Evolutionary conservation across 2,797 vertebrate genomes (phyloP).

Genomic region (Lutjanus campechanus): DNA sequence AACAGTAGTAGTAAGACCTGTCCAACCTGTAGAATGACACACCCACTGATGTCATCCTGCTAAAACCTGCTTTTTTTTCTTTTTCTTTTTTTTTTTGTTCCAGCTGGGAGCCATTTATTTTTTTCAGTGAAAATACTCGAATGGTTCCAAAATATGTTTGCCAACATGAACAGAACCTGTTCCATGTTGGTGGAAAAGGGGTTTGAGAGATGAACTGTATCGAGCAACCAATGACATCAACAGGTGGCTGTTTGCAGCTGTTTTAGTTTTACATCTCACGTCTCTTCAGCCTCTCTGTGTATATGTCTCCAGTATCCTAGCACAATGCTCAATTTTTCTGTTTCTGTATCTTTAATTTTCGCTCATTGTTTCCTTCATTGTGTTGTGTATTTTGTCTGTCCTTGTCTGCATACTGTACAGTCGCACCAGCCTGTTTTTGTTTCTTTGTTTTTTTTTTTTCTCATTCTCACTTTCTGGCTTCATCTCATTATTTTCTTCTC

Average conservation of each 20-base stretch:
- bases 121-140: too few relatives aligned
- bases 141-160: too few relatives aligned
- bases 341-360: neutral
- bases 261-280: constrained; percentile 21
- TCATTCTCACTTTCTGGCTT: neutral
- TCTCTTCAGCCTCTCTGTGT: neutral
- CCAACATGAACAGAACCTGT: too few relatives aligned
- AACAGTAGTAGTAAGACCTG: too few relatives aligned
- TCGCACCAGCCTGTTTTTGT: neutral
- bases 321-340: neutral
- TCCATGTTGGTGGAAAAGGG: too few relatives aligned
- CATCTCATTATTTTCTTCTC: neutral
- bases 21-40: too few relatives aligned
- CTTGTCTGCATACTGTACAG: neutral
- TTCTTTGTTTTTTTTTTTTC: neutral
- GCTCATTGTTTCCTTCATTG: neutral
- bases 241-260: constrained; percentile 33
- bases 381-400: neutral
- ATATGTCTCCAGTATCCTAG: too few relatives aligned
- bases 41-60: too few relatives aligned
- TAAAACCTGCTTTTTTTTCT: too few relatives aligned
- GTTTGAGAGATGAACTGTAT: constrained; percentile 9
- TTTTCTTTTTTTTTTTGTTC: too few relatives aligned
- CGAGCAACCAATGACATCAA: constrained; percentile 11
- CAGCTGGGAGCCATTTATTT: too few relatives aligned